Conservation (phyloP, 2,888 invertebrate species). For the Drosophila kanekoi region DNA sequence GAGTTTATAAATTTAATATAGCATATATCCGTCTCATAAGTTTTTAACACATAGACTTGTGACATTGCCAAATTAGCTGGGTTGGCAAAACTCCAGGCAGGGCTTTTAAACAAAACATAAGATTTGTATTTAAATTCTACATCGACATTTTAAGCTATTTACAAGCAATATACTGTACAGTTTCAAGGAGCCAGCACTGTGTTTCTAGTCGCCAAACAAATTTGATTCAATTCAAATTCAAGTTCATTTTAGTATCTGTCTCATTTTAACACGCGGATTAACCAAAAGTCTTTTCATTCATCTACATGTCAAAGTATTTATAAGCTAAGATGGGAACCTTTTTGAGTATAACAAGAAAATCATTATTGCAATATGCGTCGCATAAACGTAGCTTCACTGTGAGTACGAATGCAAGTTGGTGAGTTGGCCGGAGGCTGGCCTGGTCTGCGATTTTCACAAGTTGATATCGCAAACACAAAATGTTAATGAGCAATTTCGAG, state of each 20-base stretch:
- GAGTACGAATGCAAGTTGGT: conserved; percentile 27
- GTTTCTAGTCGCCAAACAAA: too few species aligned
- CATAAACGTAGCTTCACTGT: conserved; percentile 32
- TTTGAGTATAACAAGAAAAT: not conserved
- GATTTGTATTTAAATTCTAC: too few species aligned
- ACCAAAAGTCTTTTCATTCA: not conserved
- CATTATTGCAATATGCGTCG: conserved; percentile 15
- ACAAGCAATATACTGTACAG: not conserved
- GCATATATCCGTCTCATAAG: too few species aligned
- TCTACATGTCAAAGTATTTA: not conserved
- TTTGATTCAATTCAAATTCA: too few species aligned
- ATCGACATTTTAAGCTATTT: too few species aligned
- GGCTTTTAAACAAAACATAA: too few species aligned
- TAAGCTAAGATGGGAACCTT: not conserved
- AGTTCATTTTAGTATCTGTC: too few species aligned
- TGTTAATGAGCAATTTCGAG: conserved; percentile 86
- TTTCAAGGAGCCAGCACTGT: too few species aligned
- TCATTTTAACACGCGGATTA: not conserved
- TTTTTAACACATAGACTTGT: too few species aligned
- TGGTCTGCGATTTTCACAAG: conserved; percentile 84
- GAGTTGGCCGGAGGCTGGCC: conserved; percentile 50
- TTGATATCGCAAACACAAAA: conserved; percentile 85
- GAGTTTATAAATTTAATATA: too few species aligned
- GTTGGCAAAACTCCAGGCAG: too few species aligned
- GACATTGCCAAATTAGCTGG: too few species aligned